A percentile compares a stretch with the other conserved stretches of the same genome.
Conservation (phyloP, 2,888 invertebrate species). For the Patella caerulea region DNA sequence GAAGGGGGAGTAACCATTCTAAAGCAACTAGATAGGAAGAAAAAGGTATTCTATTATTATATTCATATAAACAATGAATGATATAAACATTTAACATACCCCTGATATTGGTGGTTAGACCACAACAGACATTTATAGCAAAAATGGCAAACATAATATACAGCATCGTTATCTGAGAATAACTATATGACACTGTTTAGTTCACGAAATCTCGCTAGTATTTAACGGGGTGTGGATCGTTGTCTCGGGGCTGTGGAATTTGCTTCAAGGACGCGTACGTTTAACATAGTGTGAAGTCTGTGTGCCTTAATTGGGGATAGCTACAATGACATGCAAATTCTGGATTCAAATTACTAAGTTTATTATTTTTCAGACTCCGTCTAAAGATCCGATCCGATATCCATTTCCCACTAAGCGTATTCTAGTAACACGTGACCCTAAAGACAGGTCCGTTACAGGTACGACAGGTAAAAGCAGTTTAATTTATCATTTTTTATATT, state of each 20-base stretch:
- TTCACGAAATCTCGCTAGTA: too few species aligned
- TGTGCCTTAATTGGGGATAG: too few species aligned
- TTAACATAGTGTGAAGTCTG: too few species aligned
- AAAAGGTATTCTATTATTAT: slow-evolving; percentile 38
- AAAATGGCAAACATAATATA: too few species aligned
- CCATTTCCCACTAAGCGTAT: slow-evolving; percentile 75
- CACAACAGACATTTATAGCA: too few species aligned
- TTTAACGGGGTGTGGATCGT: too few species aligned
- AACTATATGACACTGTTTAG: too few species aligned
- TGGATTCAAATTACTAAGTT: background rate
- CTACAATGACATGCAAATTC: too few species aligned
- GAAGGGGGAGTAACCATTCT: slow-evolving; percentile 70
- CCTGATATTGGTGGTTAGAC: too few species aligned
- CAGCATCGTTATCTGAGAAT: too few species aligned
- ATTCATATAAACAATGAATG: too few species aligned
- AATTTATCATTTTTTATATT: background rate
- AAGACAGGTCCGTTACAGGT: slow-evolving; percentile 75
- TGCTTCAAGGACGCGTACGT: background rate
- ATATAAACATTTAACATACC: too few species aligned
- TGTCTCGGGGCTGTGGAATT: background rate
- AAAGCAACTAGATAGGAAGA: slow-evolving; percentile 65
- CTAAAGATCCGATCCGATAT: slow-evolving; percentile 66
- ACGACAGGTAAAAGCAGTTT: slow-evolving; percentile 28
- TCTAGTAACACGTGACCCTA: slow-evolving; percentile 75
- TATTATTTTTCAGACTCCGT: slow-evolving; percentile 52